Evolutionary conservation across 2,888 invertebrate genomes (phyloP).

Genomic region (Brachypalpus laphriformis): DNA sequence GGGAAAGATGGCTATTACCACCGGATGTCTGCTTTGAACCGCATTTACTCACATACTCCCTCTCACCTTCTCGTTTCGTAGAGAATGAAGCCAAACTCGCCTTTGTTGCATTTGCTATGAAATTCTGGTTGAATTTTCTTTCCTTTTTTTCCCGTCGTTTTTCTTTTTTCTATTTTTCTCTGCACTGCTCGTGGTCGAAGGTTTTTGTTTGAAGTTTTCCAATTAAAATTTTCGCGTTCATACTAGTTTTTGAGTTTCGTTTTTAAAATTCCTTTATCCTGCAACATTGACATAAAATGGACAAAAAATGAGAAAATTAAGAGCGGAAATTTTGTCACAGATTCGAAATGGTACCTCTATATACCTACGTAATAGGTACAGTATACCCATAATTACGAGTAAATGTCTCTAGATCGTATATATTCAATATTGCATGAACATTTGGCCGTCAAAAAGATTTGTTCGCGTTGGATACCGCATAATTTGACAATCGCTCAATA

Average conservation of each 20-base stretch:
- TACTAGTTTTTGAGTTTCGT: not conserved
- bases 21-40: conserved; percentile 11
- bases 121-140: conserved; percentile 29
- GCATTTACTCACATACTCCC: not conserved
- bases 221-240: conserved; percentile 57
- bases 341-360: not conserved
- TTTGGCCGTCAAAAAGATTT: too few species aligned
- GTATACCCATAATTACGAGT: too few species aligned
- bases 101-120: conserved; percentile 55
- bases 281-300: not conserved
- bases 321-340: not conserved
- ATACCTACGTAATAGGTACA: too few species aligned
- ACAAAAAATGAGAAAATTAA: not conserved
- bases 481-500: too few species aligned
- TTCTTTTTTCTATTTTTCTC: conserved; percentile 26
- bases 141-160: not conserved
- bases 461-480: too few species aligned
- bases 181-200: conserved; percentile 42
- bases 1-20: not conserved
- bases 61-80: conserved; percentile 1
- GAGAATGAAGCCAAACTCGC: conserved; percentile 11
- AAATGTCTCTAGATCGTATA: too few species aligned
- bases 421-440: too few species aligned
- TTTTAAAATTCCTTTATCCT: not conserved
- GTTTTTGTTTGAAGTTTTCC: conserved; percentile 69